Conservation (phyloP, 2,797 vertebrate species). For the Peromyscus aztecus region DNA sequence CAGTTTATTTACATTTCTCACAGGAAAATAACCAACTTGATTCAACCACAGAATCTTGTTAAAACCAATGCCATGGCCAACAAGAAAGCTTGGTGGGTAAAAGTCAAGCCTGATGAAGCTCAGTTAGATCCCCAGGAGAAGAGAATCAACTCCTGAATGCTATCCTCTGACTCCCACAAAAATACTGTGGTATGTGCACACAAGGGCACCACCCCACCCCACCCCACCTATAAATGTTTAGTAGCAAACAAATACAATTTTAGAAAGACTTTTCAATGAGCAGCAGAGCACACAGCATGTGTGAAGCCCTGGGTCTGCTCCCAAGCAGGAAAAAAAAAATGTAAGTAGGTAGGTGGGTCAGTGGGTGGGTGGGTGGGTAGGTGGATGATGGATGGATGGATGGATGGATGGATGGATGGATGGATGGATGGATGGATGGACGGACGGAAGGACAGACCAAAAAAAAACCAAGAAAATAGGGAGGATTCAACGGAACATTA, state of each 20-base stretch:
- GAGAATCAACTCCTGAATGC: background rate
- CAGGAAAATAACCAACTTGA: background rate
- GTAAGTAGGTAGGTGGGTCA: background rate
- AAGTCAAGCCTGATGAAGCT: background rate
- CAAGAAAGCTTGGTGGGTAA: too few species aligned
- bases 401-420: too few species aligned
- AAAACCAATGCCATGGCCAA: background rate
- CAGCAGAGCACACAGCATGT: background rate
- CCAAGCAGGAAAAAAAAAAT: background rate
- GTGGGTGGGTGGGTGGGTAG: too few species aligned
- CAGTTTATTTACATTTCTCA: background rate
- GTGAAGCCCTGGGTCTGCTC: background rate
- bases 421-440: background rate
- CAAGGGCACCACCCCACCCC: background rate
- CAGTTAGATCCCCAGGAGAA: background rate
- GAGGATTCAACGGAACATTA: background rate
- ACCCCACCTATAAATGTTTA: background rate
- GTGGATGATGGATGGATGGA: too few species aligned
- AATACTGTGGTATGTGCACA: background rate
- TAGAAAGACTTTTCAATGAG: background rate
- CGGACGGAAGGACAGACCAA: too few species aligned
- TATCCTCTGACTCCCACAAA: background rate
- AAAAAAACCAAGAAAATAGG: too few species aligned
- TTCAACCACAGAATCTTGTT: background rate
- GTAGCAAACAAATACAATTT: background rate